Conservation (phyloP, 2,888 invertebrate genomes). For the Trachelus troglodyta region DNA sequence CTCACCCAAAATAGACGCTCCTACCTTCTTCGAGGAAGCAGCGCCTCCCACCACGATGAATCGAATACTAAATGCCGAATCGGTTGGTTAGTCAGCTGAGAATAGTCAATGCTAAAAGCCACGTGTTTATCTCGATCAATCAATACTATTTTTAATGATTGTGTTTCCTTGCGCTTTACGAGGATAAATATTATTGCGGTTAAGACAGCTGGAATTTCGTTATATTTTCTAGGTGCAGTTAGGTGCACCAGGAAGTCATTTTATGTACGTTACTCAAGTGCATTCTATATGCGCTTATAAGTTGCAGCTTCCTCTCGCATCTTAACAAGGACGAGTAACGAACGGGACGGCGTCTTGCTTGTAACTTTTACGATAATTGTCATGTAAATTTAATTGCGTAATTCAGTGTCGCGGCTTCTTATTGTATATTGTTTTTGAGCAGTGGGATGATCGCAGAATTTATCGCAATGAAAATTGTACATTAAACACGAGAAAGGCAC, state of each 20-base stretch:
- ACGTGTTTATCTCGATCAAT: not conserved
- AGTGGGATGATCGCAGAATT: not conserved
- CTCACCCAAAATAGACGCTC: slow-evolving; percentile 7
- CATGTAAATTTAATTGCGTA: not conserved
- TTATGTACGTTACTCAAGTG: not conserved
- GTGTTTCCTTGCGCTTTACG: not conserved
- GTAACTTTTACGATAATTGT: not conserved
- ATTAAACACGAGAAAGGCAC: not conserved
- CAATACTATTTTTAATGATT: not conserved
- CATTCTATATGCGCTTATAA: not conserved
- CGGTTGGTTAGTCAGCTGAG: not conserved
- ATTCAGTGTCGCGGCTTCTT: not conserved
- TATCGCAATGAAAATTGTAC: not conserved
- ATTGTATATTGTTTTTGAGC: not conserved
- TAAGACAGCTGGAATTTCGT: not conserved
- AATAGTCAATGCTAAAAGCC: not conserved
- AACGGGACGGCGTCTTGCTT: not conserved
- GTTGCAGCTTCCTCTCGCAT: not conserved
- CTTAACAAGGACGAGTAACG: not conserved
- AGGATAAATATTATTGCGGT: not conserved
- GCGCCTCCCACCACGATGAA: not conserved
- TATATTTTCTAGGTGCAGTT: not conserved
- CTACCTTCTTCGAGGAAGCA: not conserved
- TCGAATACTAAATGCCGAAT: not conserved
- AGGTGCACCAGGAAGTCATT: not conserved